Conservation (phyloP, 1,140 invertebrate species). For the Conus ventricosus region DNA sequence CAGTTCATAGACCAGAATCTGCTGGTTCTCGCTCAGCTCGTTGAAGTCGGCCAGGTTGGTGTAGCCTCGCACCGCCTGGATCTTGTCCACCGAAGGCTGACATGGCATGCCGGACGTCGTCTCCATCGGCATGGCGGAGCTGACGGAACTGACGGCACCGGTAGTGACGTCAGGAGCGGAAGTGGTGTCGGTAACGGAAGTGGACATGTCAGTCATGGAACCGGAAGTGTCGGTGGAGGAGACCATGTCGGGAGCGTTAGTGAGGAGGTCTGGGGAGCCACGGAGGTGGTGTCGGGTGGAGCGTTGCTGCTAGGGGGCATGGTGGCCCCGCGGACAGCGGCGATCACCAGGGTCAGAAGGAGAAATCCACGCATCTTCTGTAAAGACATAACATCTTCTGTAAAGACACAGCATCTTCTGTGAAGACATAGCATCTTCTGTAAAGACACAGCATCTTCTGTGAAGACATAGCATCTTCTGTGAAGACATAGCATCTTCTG, state of each 20-base stretch:
- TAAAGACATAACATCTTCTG: background rate
- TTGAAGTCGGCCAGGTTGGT: background rate
- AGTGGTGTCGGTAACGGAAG: background rate
- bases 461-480: no score
- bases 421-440: no score
- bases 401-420: no score
- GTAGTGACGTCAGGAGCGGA: background rate
- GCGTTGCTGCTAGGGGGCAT: background rate
- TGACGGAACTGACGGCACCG: background rate
- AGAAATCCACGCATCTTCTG: constrained; percentile 8
- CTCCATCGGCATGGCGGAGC: background rate
- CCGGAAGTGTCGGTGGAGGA: background rate
- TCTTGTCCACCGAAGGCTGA: background rate
- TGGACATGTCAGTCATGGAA: no score
- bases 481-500: no score
- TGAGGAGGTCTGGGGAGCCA: background rate
- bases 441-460: no score
- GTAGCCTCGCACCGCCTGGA: background rate
- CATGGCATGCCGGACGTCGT: background rate
- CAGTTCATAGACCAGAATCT: constrained; percentile 20
- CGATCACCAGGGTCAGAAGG: background rate
- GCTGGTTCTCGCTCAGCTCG: constrained; percentile 25
- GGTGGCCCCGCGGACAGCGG: background rate
- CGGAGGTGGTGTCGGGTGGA: background rate
- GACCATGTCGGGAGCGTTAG: background rate